Base-by-base conservation (phyloP, 1,140 invertebrate species). In the Pogonomyrmex barbatus region DNA sequence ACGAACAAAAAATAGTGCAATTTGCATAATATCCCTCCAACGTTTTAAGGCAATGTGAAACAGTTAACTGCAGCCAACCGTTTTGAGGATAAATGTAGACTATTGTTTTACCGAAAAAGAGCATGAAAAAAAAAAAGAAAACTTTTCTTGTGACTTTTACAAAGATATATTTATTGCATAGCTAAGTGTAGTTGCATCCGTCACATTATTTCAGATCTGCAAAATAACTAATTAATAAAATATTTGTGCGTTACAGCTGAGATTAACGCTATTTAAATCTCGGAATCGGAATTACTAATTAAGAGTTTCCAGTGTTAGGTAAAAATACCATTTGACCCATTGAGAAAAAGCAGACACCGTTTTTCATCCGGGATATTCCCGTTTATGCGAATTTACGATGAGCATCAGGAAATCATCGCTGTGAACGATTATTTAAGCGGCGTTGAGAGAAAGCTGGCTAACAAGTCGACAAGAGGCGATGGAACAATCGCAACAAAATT, bases 351-450 rank as follows among this genome's bases (percentile, higher is more conserved):
- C 73, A 58, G 39, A 12, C 10, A n/a, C 6, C 47, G 39, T 63
- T 17, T 86, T 73, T 78, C 70, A 87, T 75, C 24, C 45, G 24
- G 45, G 36, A 47, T 56, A 78, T 56, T 85, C 63, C 77, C 71
- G 33, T 65, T 85, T 54, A 63, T 24, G 47, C 24, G 10, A 71
- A 71, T 50, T 67, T 45, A 85, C 36, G 24, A 63, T 4, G 50
- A 39, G 12, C 36, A 47, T 50, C 45, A 50, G 60, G 75, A 82
- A 85, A 71, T 81, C 63, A 50, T 58, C 65, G 81, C 70, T 65
- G 71, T 90, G 68, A 90, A 90, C 89, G 89, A 89, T 92, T 89
- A 85, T 91, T 89, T 63, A 88, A 89, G 86, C 81, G 76, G 5
- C 52, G 71, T 24, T 24, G 24, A 24, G 82, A 77, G 87, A 88